Base-by-base conservation (phyloP, 2,113 vertebrate genomes). In the Condylura cristata region DNA sequence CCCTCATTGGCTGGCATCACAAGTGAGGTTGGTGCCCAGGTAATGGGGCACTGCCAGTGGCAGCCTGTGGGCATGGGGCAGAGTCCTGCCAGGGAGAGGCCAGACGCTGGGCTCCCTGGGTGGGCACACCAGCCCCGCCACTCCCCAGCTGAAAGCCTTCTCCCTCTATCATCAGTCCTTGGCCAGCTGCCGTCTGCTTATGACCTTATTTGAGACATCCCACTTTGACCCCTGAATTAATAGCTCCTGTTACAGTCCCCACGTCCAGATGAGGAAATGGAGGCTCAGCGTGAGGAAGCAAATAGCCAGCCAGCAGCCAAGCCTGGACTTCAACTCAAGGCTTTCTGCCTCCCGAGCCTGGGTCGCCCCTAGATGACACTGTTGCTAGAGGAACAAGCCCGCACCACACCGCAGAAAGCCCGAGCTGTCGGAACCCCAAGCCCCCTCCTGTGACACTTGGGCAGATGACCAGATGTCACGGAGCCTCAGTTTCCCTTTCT, bases 401-500 rank as follows among this genome's bases (percentile, higher is more conserved):
- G 32, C 2, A 2, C 8, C 37, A 20, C 0, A 10, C 26, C 8
- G 6, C 68, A 70, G 32, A 4, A 51, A 32, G 14, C 44, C 65
- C 2, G 30, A 17, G 56, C 5, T 56, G 65, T 58, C 34, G 18
- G 65, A 78, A 86, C 34, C 66, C 63, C 80, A 79, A 5, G 32
- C 2, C 5, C 39, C 37, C 14, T 48, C 72, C 53, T 12, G 0
- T 6, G 20, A 65, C 9, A 37, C 39, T 32, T 28, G 39, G 16
- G 14, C 13, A 75, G 24, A n/a, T 41, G 30, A 80, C 11, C 65
- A 20, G 12, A 24, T 22, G 1, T 22, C 74, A 71, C 63, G 13
- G 56, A 75, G 46, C 37, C 83, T 95, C 79, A 39, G 51, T 76
- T 80, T 83, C 58, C 24, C 61, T 48, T 32, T 84, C 86, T 84